Base-by-base conservation (phyloP, 1,140 invertebrate genomes). In the Helicoverpa zea region DNA sequence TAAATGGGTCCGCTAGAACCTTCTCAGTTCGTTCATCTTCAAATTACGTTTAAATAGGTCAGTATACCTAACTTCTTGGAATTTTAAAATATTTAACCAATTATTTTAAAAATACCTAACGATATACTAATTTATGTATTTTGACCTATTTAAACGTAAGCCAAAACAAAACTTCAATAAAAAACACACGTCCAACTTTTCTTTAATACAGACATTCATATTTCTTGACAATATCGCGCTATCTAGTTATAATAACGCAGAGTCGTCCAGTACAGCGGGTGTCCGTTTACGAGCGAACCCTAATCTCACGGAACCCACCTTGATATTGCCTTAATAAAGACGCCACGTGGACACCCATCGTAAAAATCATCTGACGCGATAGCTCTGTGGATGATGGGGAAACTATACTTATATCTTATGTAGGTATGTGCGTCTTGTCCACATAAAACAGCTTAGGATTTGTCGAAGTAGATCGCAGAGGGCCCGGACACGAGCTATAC, bases 291-390 rank as follows among this genome's bases (percentile, higher is more conserved):
- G 87, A 88, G 61, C 58, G 63, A 52, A 11, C 81, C 86, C 82
- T 85, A 79, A 88, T 85, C 83, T 84, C 56, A 82, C 47, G 61
- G 54, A 51, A 80, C 63, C 84, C 83, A 87, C 88, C 88, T 89
- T 86, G 82, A 35, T 79, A 59, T 54, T 68, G 49, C 72, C 84
- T 85, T 90, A 90, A 90, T 90, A 90, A 88, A 87, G 87, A 83
- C 85, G 86, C 86, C 84, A 85, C 87, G 83, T 87, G 81, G 77
- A 85, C 79, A 79, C 29, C 43, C 68, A 51, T 84, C 83, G 74
- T 84, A 84, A 84, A 84, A 82, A 66, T 78, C 76, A 78, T 66
- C 63, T 77, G 61, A 77, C 49, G 75, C 49, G 75, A 77, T 77
- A 66, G 64, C 29, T 16, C 49, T 49, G 49, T 56, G 75, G 75